A percentile compares a stretch with the other conserved stretches of the same genome.
Conservation (phyloP, 2,113 vertebrate species). For the Sebastes fasciatus region DNA sequence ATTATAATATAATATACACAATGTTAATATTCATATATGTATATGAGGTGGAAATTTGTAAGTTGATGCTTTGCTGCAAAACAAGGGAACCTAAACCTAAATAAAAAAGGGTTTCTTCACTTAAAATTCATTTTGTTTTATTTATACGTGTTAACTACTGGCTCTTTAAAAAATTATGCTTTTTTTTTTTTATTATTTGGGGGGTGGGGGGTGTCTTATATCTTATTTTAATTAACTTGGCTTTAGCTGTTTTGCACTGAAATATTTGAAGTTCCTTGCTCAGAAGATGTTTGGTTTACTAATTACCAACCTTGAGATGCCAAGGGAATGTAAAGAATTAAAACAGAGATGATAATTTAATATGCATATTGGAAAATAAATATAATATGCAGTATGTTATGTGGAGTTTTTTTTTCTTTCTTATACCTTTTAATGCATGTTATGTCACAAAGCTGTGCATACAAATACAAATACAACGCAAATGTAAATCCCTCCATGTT, state of each 20-base stretch:
- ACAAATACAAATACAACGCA: too few relatives aligned
- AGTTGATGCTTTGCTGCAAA: slow-evolving; percentile 61
- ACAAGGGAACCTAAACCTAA: slow-evolving; percentile 36
- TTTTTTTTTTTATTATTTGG: slow-evolving; percentile 26
- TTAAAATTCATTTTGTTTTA: slow-evolving; percentile 54
- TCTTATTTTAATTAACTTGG: slow-evolving; percentile 66
- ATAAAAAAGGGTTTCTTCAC: slow-evolving; percentile 20
- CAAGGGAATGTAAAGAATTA: slow-evolving; percentile 43
- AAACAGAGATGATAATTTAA: slow-evolving; percentile 56
- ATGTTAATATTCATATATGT: slow-evolving; percentile 67
- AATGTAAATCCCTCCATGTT: too few relatives aligned
- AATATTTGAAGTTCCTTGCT: slow-evolving; percentile 62
- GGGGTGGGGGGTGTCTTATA: slow-evolving; percentile 20
- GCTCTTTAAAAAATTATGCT: slow-evolving; percentile 43
- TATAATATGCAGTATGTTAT: slow-evolving; percentile 50
- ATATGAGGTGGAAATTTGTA: slow-evolving; percentile 61
- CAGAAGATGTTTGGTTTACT: slow-evolving; percentile 55
- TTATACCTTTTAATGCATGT: background rate
- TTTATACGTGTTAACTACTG: slow-evolving; percentile 70
- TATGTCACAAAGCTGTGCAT: background rate
- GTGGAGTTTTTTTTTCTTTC: background rate
- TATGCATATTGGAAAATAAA: slow-evolving; percentile 76
- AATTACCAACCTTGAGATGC: slow-evolving; percentile 37
- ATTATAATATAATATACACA: slow-evolving; percentile 50
- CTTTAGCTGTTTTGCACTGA: slow-evolving; percentile 81